These are phyloP conservation scores for Acomys russatus DNA, from an alignment of 2,797 vertebrate genomes.

Conservation along the genomic window DNA sequence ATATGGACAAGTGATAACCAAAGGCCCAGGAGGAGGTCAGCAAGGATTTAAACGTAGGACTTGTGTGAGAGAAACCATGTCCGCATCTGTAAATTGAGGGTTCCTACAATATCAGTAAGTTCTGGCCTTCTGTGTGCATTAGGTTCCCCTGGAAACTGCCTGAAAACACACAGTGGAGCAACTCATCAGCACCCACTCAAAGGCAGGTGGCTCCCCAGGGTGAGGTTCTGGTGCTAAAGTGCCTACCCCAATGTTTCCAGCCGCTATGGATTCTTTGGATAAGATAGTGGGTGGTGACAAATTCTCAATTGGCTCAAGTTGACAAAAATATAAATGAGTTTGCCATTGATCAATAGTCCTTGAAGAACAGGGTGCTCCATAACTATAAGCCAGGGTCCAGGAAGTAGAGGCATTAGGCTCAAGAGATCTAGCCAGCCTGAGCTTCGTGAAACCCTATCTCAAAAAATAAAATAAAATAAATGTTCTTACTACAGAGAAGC, in stretches of 20 bases:
- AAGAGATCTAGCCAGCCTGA: background rate
- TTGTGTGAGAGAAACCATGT: background rate
- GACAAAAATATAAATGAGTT: constrained; percentile 13
- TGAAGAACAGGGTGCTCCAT: background rate
- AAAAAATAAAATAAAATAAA: background rate
- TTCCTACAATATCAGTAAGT: constrained; percentile 19
- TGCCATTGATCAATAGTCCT: background rate
- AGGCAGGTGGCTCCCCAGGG: background rate
- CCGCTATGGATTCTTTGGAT: background rate
- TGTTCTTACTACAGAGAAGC: background rate
- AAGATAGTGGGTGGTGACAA: background rate
- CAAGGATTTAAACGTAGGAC: constrained; percentile 10
- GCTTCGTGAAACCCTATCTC: background rate
- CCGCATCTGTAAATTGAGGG: background rate
- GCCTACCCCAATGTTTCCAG: background rate
- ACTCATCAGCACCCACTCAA: background rate
- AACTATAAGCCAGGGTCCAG: background rate
- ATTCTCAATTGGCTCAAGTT: background rate
- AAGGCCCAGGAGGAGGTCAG: background rate
- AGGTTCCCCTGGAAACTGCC: constrained; percentile 3
- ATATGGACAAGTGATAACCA: background rate
- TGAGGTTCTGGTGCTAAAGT: background rate
- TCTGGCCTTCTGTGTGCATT: background rate
- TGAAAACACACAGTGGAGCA: background rate
- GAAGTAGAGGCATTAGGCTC: background rate